Evolutionary conservation across 2,113 vertebrate species (phyloP), one percentile per base, ranked within the genome.

Genomic region (Gymnorhina tibicen): DNA sequence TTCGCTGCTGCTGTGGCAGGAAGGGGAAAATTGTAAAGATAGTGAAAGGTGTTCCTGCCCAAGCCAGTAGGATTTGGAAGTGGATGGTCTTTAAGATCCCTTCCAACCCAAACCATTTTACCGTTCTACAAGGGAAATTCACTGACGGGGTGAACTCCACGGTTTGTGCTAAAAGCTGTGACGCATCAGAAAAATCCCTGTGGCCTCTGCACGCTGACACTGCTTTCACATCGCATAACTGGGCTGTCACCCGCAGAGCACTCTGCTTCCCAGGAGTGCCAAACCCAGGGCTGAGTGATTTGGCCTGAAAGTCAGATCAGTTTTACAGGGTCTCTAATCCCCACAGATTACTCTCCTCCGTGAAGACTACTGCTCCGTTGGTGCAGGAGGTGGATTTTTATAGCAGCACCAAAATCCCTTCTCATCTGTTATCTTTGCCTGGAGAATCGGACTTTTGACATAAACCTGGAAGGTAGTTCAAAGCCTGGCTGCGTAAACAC

Each of bases 401-500:
- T 49, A 93, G 62, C 69, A 68, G 44, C 50, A 77, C 81, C 68
- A 2, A 82, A 84, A 78, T 75, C 93, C 66, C 0, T 79, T 75
- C 89, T 89, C 62, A 5, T 83, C 7, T 80, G 75, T 96, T 96
- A 95, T 97, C 93, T 97, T 82, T 97, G 90, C 82, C 82, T 39
- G 83, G 90, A 96, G 88, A 97, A 91, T 58, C 72, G 16, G 90
- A 85, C 85, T 95, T 94, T 19, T 96, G 95, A 96, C 96, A 97
- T 91, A 97, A 97, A 97, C 94, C 97, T 97, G 95, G 96, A 93
- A 93, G 89, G 93, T 94, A 96, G 95, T 97, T 97, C 97, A 97
- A 97, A 97, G 94, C 75, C 50, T 52, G 6, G 50, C 94, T 89
- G 85, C 94, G 83, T 95, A 97, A 98, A 97, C 95, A 98, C 92